Base-by-base conservation (phyloP, 2,888 invertebrate species). In the Netelia virgata region DNA sequence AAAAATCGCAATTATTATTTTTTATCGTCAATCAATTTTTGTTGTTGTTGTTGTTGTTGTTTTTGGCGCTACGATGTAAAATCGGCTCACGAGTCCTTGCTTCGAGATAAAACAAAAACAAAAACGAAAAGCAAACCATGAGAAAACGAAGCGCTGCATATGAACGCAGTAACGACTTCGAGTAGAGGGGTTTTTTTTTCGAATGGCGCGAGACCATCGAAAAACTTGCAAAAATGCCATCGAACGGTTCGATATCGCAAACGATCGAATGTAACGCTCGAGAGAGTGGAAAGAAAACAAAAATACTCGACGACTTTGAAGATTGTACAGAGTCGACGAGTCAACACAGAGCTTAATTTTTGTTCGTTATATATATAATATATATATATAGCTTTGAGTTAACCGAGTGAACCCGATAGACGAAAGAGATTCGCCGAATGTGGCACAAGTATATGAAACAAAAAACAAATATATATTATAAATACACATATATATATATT, bases 211-310 rank as follows among this genome's bases (percentile, higher is more conserved):
- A 57, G 10, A 20, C n/a, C 63, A 43, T 57, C 78, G 69, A 63
- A 55, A 55, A 50, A 6, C n/a, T 70, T 63, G 69, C 53, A 6
- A 11, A 66, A 79, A 59, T 14, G 50, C 73, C 78, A 78, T 82
- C 82, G 78, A 78, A 50, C 14, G 18, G 68, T 72, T 78, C 64
- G 78, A 75, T 68, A 69, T 84, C 57, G 78, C 57, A 64, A 78
- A 69, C 53, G 61, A 77, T 77, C 81, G 57, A 76, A 84, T 18
- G 9, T 47, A 1, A 36, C 36, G 66, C 10, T 75, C 18, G 75
- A 68, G 53, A n/a, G 18, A 55, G 55, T 36, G 23, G 36, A 18
- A 16, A 14, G 53, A 55, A 69, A 59, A 28, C 66, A 41, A 68
- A 10, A 68, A 43, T 50, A 68, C 14, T 68, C 68, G 59, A 28